Base-by-base conservation (phyloP, 2,888 invertebrate species). In the Dasypolia templi region DNA sequence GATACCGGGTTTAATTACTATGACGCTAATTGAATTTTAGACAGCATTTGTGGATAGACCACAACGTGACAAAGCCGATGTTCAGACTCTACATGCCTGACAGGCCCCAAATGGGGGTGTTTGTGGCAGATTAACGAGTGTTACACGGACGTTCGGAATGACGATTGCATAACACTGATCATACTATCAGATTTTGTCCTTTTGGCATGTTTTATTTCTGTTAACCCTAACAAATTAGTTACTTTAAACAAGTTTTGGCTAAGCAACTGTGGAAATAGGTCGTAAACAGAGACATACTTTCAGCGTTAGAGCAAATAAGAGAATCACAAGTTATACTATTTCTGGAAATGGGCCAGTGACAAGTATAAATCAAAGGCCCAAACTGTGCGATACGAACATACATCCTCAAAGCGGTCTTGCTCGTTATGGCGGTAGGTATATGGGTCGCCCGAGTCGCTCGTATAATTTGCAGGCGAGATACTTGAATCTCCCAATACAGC, bases 401-500 rank as follows among this genome's bases (percentile, higher is more conserved):
- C 77, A 77, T 83, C 70, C 53, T 77, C 64, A 64, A 71, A 81
- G 86, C 69, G 29, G 71, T 79, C 58, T 80, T 63, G 63, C 79
- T 83, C 72, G 76, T 79, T 85, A 86, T 77, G 79, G 82, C 64
- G 63, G 71, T 77, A 67, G 75, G 70, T 87, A 87, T 89, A 89
- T 86, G 84, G 86, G 84, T 83, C 84, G 82, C 75, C 66, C 61
- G 72, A 85, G 79, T 77, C 59, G 78, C 77, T 83, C 86, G 81
- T 83, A 87, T 88, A 86, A 87, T 82, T 84, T 77, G 75, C 79
- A 80, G 81, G 63, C 77, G 69, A 83, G 82, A 83, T 81, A 86
- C 86, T 87, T 67, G 86, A 83, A 81, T 87, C 83, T 74, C 87
- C 90, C 88, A 90, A 89, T 89, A 89, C 87, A 90, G 89, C 83